Base-by-base conservation (phyloP, 2,113 vertebrate genomes). In the Penelope pileata region DNA sequence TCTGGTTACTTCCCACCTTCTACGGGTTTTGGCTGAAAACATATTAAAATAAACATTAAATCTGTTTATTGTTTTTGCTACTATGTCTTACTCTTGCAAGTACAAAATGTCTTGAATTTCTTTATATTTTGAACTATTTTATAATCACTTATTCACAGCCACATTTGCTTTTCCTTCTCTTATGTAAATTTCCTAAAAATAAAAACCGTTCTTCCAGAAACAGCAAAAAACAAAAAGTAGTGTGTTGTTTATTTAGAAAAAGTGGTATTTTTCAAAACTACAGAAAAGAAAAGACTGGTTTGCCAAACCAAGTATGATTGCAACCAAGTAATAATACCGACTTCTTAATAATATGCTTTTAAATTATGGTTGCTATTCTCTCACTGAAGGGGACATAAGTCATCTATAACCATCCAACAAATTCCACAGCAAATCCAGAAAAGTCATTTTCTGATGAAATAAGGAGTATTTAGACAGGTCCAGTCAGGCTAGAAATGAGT, bases 401-500 rank as follows among this genome's bases (percentile, higher is more conserved):
- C 69, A 48, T 75, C 51, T 73, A 2, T 70, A 74, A 43, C 4
- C 64, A 42, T 34, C 34, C 45, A 14, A 68, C 38, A 11, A 75
- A 40, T 38, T 86, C 34, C 63, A 79, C 50, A 63, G 26, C 42
- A 43, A 6, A 21, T 42, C 36, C 15, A 93, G 16, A 81, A 7
- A 12, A 53, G 29, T 29, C 4, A 80, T 96, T 96, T 72, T 88
- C 58, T 36, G 68, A 66, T 36, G 60, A 80, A 93, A 93, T 73
- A 90, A 94, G 43, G 15, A 87, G 23, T 54, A 69, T 50, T 86
- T 75, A 75, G 62, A 70, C 38, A 45, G 69, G 59, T 70, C 30
- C 60, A 81, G 62, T 45, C 60, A 94, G 73, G 74, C 75, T 86
- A 58, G 77, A 91, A 93, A 24, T 32, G 21, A 96, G 16, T 82